Base-by-base conservation (phyloP, 2,888 invertebrate species). In the Helobdella robusta region DNA sequence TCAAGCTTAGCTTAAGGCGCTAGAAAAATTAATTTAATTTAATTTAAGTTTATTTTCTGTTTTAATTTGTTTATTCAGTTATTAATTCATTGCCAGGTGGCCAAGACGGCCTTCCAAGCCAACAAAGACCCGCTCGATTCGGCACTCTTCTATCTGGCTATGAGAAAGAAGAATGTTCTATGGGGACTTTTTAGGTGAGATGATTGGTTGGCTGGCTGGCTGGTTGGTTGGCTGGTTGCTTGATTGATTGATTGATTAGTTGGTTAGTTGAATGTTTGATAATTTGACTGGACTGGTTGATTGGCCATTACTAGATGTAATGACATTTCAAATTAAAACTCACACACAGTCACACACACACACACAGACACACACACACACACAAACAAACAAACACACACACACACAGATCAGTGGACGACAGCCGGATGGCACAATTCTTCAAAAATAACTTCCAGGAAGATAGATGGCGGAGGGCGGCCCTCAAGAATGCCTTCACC, bases 41-140 rank as follows among this genome's bases (percentile, higher is more conserved):
- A n/a, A n/a, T n/a, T n/a, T n/a, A n/a, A n/a, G n/a, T n/a, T n/a
- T n/a, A n/a, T n/a, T n/a, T n/a, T n/a, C n/a, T n/a, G n/a, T n/a
- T n/a, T 28, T 4, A 20, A 20, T 4, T 2, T 2, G 46, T 56
- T 56, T n/a, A 56, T 6, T 56, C 6, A 5, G 6, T 32, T 56
- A 8, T 11, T n/a, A 30, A 56, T 56, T 11, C 11, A 11, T 11
- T 11, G 6, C 20, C 72, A 83, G 82, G 78, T 97, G 34, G 95
- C 97, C 0, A 94, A 95, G 77, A 87, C 91, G 0, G 87, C 95
- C 0, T 98, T 91, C 80, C 91, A 91, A 81, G 81, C 84, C 2
- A 87, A 89, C 64, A 90, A 92, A 76, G 93, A 98, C 76, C 98
- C 98, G 0, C 84, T 99, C 81, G 98, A 99, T 77, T 94, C 97